phyloP scores from a whole-genome alignment of 2,888 invertebrate species.

The Trimorus sp. region DNA sequence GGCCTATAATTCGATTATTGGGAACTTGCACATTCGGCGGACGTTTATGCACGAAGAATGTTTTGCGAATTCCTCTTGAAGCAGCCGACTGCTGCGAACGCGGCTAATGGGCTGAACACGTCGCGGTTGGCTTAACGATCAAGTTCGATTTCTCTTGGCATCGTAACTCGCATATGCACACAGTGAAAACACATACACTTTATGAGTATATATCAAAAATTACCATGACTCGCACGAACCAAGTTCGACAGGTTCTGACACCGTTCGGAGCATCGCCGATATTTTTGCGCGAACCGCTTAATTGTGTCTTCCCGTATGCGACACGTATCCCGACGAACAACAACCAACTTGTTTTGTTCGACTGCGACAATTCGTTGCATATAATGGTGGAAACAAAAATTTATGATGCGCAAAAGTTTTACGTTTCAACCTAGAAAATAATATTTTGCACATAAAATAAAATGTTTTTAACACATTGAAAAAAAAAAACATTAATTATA shows the following conservation, averaged over 20 bases:
- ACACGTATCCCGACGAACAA: constrained; percentile 11
- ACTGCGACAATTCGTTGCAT: no score
- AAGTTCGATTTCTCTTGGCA: constrained; percentile 80
- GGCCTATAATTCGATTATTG: constrained; percentile 30
- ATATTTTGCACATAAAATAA: no score
- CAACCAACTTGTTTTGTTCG: no score
- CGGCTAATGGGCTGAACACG: constrained; percentile 78
- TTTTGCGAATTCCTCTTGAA: constrained; percentile 51
- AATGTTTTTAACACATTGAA: no score
- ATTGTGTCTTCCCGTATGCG: constrained; percentile 44
- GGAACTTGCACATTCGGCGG: constrained; percentile 25
- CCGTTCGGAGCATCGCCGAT: constrained; percentile 44
- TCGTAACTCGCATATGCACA: constrained; percentile 71
- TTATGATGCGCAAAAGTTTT: no score
- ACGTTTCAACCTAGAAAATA: no score
- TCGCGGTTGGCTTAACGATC: constrained; percentile 79
- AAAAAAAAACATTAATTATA: no score
- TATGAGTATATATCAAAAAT: constrained; percentile 68
- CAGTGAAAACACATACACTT: constrained; percentile 67
- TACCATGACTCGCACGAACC: constrained; percentile 59
- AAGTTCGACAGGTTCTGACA: constrained; percentile 60
- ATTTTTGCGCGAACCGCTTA: constrained; percentile 48
- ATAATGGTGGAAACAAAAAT: no score
- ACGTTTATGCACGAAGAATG: constrained; percentile 40
- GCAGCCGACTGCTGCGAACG: constrained; percentile 71